Evolutionary conservation across 2,888 invertebrate species (phyloP).

Genomic region (Agriopis marginaria): DNA sequence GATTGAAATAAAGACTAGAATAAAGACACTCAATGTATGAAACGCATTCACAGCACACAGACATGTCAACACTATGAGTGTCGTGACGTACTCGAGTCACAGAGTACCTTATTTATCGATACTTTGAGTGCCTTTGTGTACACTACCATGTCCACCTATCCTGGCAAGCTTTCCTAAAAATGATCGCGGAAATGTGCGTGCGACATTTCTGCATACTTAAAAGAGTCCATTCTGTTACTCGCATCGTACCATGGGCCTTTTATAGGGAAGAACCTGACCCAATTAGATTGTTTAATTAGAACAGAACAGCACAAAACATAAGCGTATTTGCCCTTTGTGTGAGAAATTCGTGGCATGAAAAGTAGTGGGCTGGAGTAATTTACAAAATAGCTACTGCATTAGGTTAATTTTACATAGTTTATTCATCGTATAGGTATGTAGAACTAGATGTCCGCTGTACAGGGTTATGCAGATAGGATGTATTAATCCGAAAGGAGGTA

Average conservation of each 20-base stretch:
- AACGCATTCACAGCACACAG: too few species aligned
- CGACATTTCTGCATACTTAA: background rate
- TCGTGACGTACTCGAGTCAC: too few species aligned
- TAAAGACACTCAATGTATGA: too few species aligned
- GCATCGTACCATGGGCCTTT: constrained; percentile 25
- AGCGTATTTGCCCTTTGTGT: constrained; percentile 43
- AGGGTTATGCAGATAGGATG: too few species aligned
- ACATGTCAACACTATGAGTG: too few species aligned
- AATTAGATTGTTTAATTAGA: constrained; percentile 61
- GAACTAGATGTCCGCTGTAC: too few species aligned
- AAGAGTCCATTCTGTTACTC: constrained; percentile 22
- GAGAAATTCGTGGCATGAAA: constrained; percentile 34
- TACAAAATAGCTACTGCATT: constrained; percentile 31
- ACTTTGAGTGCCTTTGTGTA: background rate
- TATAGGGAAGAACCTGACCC: constrained; percentile 51
- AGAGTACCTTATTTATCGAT: too few species aligned
- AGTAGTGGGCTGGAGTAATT: constrained; percentile 21
- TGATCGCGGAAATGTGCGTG: background rate
- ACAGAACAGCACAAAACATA: constrained; percentile 46
- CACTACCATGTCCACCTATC: too few species aligned
- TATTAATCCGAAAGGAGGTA: too few species aligned
- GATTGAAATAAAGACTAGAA: too few species aligned
- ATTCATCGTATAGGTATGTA: background rate
- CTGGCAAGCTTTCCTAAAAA: background rate
- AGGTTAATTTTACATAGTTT: background rate